Percentiles rank a stretch among this genome's conserved stretches.
Conservation (phyloP, 2,113 vertebrate genomes). For the Spermophilus dauricus region DNA sequence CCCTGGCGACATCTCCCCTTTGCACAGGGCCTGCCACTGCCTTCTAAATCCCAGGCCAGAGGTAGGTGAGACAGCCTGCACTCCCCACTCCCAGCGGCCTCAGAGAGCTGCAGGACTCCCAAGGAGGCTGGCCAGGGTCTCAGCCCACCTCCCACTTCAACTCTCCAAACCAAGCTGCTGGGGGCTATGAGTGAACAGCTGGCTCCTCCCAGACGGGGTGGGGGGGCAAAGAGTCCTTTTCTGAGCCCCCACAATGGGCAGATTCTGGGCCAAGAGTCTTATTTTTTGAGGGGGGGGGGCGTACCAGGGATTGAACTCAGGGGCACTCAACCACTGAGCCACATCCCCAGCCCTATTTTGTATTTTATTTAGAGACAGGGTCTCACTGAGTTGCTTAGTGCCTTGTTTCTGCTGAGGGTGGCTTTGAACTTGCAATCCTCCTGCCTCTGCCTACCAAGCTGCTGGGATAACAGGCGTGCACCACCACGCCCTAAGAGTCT, state of each 20-base stretch:
- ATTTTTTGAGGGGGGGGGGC: too few relatives aligned
- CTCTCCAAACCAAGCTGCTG: background rate
- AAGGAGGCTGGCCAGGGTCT: background rate
- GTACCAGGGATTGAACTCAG: too few relatives aligned
- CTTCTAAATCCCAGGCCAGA: slow-evolving; percentile 67
- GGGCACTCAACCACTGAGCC: too few relatives aligned
- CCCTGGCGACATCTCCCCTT: slow-evolving; percentile 59
- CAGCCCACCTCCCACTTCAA: background rate
- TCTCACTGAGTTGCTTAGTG: too few relatives aligned
- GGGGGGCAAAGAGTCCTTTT: background rate
- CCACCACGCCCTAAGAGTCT: background rate
- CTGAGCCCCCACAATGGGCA: background rate
- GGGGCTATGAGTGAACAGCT: background rate
- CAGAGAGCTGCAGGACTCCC: background rate
- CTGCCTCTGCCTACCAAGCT: too few relatives aligned
- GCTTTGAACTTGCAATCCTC: too few relatives aligned
- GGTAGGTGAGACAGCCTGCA: background rate
- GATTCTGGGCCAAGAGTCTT: background rate
- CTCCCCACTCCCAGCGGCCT: background rate
- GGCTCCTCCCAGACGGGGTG: background rate
- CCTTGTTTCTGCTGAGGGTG: too few relatives aligned
- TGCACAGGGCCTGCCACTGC: slow-evolving; percentile 32
- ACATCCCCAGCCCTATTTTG: too few relatives aligned
- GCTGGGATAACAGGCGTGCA: too few relatives aligned
- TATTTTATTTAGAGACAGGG: too few relatives aligned